A percentile compares a stretch with the other conserved stretches of the same genome.
Conservation (phyloP, 2,797 vertebrate species). For the Pteropus rufus region DNA sequence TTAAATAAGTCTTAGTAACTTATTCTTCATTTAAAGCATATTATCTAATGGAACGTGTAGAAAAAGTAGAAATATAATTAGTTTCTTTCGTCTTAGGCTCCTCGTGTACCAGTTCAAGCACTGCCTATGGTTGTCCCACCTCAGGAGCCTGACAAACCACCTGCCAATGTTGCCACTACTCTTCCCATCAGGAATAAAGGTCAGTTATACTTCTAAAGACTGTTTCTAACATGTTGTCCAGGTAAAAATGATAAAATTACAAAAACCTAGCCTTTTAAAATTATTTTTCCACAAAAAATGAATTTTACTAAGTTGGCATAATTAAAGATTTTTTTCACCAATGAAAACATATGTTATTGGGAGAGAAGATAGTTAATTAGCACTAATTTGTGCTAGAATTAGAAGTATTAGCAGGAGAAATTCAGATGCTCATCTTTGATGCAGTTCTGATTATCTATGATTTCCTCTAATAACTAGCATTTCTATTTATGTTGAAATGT, state of each 20-base stretch:
- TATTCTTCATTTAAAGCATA: constrained; percentile 56
- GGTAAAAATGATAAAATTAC: constrained; percentile 64
- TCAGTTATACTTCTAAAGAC: constrained; percentile 80
- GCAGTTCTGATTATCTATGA: constrained; percentile 54
- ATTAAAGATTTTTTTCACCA: not conserved
- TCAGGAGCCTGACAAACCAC: constrained; percentile 89
- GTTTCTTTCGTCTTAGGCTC: constrained; percentile 83
- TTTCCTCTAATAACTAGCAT: constrained; percentile 54
- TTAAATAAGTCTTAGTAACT: constrained; percentile 19
- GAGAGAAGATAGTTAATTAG: constrained; percentile 36
- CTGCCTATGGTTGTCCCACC: constrained; percentile 90
- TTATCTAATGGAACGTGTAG: constrained; percentile 28
- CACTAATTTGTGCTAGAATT: constrained; percentile 28
- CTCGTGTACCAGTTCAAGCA: constrained; percentile 89
- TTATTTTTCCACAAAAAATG: constrained; percentile 45
- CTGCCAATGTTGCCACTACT: constrained; percentile 85
- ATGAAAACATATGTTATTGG: not conserved
- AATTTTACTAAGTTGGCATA: constrained; percentile 48
- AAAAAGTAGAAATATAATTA: constrained; percentile 61
- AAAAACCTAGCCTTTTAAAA: constrained; percentile 30
- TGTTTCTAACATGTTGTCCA: constrained; percentile 64
- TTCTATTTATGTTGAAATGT: constrained; percentile 46
- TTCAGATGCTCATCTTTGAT: constrained; percentile 59
- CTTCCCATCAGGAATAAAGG: constrained; percentile 89
- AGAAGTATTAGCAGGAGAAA: constrained; percentile 31